A percentile compares a stretch with the other conserved stretches of the same genome.
Evolutionary conservation across 2,113 vertebrate species (phyloP).

Genomic region (Holacanthus passer): DNA sequence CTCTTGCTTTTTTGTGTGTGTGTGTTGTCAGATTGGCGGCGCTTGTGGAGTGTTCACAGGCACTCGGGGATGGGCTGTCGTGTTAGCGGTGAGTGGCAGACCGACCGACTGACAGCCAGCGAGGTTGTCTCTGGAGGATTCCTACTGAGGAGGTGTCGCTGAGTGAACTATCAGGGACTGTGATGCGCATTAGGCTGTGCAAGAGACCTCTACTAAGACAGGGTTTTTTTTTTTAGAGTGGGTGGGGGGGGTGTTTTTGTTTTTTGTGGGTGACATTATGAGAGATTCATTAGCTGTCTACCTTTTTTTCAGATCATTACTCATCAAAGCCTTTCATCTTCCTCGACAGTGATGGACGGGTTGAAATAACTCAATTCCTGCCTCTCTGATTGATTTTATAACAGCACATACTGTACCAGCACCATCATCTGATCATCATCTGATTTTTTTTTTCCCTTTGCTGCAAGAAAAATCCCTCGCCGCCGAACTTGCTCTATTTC

Average conservation of each 20-base stretch:
- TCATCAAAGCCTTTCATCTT: constrained; percentile 55
- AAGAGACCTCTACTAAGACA: constrained; percentile 57
- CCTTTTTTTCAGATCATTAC: constrained; percentile 54
- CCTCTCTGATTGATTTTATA: constrained; percentile 58
- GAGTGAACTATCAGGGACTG: constrained; percentile 75
- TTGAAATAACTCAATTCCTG: constrained; percentile 38
- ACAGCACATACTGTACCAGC: constrained; percentile 18
- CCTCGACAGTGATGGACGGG: constrained; percentile 60
- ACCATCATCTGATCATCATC: constrained; percentile 34
- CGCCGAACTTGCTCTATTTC: constrained; percentile 22
- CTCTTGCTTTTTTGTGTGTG: constrained; percentile 36
- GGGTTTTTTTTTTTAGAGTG: background rate
- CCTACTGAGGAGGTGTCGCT: constrained; percentile 70
- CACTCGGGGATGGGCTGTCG: constrained; percentile 74
- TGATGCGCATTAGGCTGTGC: constrained; percentile 68
- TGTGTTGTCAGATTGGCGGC: constrained; percentile 67
- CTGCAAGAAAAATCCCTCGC: constrained; percentile 42
- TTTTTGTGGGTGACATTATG: constrained; percentile 21
- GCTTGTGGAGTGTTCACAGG: constrained; percentile 68
- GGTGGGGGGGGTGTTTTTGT: constrained; percentile 3
- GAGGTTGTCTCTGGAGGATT: constrained; percentile 76
- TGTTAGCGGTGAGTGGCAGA: constrained; percentile 73
- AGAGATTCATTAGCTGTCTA: constrained; percentile 66
- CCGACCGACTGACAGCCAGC: constrained; percentile 72
- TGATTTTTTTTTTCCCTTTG: constrained; percentile 14